These are phyloP conservation scores for Trochalopteron elliotii DNA, from an alignment of 2,113 vertebrate species.

Conservation along the genomic window DNA sequence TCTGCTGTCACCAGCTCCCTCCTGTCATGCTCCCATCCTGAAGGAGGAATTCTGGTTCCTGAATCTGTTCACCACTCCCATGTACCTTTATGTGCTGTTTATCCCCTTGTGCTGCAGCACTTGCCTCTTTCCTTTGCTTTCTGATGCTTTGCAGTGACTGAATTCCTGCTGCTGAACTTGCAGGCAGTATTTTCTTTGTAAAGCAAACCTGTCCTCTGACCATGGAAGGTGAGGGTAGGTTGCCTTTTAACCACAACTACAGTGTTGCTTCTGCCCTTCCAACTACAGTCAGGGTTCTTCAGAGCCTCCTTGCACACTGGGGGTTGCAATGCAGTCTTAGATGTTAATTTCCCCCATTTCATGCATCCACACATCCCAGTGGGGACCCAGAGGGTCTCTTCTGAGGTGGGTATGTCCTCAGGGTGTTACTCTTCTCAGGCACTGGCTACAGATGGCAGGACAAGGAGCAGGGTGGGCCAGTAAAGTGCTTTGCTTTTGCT, in stretches of 20 bases:
- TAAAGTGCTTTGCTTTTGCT: not conserved
- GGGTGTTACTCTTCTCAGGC: rapidly evolving
- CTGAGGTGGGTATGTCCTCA: not conserved
- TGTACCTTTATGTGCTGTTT: not conserved
- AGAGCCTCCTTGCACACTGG: not conserved
- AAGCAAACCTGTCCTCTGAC: not conserved
- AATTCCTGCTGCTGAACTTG: not conserved
- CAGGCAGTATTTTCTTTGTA: not conserved
- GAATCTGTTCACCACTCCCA: not conserved
- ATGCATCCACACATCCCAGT: not conserved
- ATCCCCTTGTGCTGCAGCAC: not conserved
- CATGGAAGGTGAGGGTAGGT: not conserved
- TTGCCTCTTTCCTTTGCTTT: not conserved
- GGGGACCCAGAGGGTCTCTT: not conserved
- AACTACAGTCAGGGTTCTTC: not conserved
- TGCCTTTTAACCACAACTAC: not conserved
- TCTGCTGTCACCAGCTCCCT: not conserved
- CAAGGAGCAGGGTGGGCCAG: not conserved
- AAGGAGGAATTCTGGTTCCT: not conserved
- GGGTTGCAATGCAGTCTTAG: not conserved
- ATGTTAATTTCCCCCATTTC: not conserved
- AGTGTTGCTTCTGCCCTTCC: not conserved
- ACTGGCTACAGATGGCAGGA: not conserved
- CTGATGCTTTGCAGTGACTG: not conserved
- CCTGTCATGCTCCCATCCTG: not conserved